Percentiles rank a stretch among this genome's conserved stretches.
phyloP scores from a whole-genome alignment of 2,888 invertebrate genomes.

The Mythimna loreyi region DNA sequence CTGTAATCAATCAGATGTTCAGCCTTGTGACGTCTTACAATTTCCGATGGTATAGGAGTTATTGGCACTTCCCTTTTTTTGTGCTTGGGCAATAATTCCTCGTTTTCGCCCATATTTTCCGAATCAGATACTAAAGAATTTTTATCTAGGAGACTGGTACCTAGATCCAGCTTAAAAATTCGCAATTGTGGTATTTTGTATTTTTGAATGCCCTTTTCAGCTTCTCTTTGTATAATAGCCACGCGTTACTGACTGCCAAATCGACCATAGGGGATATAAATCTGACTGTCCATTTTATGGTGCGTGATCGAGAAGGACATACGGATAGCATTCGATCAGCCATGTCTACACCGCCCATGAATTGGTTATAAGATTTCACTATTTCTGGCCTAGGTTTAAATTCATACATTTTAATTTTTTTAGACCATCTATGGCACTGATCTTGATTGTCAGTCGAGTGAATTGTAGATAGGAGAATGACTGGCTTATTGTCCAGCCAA shows the following conservation, averaged over 20 bases:
- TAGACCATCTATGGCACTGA: slow-evolving; percentile 2
- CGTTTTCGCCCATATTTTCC: slow-evolving; percentile 9
- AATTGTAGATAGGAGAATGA: slow-evolving; percentile 4
- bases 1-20: slow-evolving; percentile 10
- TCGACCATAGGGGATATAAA: not conserved
- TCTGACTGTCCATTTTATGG: slow-evolving; percentile 13
- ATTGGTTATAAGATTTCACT: slow-evolving; percentile 10
- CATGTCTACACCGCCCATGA: slow-evolving; percentile 27
- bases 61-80: slow-evolving; percentile 3
- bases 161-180: slow-evolving; percentile 12
- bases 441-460: slow-evolving; percentile 3
- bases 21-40: slow-evolving; percentile 10
- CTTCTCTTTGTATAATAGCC: slow-evolving; percentile 6
- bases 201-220: slow-evolving; percentile 7
- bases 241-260: slow-evolving; percentile 16
- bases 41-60: slow-evolving; percentile 5
- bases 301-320: slow-evolving; percentile 17
- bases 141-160: slow-evolving; percentile 11
- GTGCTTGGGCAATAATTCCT: slow-evolving; percentile 10
- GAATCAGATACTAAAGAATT: slow-evolving; percentile 6
- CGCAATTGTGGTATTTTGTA: slow-evolving; percentile 12
- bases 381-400: slow-evolving; percentile 8
- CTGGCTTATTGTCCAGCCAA: slow-evolving; percentile 12
- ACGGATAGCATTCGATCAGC: slow-evolving; percentile 18
- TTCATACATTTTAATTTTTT: slow-evolving; percentile 2